Percentiles rank a stretch among this genome's conserved stretches.
Evolutionary conservation across 2,113 vertebrate species (phyloP).

Genomic region (Phylloscopus whistleri): DNA sequence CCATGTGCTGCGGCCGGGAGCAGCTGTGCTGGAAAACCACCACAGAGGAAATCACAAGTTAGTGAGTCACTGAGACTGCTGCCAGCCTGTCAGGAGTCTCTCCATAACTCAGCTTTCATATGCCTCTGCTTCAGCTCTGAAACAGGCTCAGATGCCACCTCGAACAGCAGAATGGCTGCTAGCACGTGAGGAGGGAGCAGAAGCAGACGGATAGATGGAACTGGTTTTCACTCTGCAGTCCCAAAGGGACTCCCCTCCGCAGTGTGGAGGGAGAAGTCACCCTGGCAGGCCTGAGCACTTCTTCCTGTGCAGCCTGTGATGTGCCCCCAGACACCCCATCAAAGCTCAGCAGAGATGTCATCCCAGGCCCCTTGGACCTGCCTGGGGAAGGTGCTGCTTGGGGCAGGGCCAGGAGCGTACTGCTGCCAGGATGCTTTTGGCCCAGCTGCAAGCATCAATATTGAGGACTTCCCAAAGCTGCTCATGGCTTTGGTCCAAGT

Average conservation of each 20-base stretch:
- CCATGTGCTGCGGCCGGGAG: constrained; percentile 18
- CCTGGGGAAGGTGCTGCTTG: neutral
- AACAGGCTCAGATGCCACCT: constrained; percentile 19
- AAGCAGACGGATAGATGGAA: neutral
- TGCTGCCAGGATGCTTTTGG: neutral
- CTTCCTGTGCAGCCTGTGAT: neutral
- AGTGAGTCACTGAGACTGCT: constrained; percentile 68
- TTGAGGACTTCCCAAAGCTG: neutral
- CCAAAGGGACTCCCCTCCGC: neutral
- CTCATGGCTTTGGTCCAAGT: neutral
- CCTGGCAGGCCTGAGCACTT: neutral
- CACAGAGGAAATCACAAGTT: constrained; percentile 71
- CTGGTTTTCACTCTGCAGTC: neutral
- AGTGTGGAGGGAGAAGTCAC: neutral
- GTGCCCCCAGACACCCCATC: neutral
- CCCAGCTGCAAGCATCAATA: neutral
- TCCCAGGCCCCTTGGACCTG: neutral
- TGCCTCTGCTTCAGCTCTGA: constrained; percentile 37
- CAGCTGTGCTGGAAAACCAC: constrained; percentile 46
- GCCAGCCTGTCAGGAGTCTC: constrained; percentile 47
- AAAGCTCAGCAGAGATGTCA: neutral
- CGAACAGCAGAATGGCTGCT: neutral
- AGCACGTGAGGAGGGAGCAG: neutral
- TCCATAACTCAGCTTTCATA: constrained; percentile 48
- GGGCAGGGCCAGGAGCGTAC: neutral